These are phyloP conservation scores for Gambusia yucatana DNA, from an alignment of 2,797 vertebrate species.

Conservation along the genomic window DNA sequence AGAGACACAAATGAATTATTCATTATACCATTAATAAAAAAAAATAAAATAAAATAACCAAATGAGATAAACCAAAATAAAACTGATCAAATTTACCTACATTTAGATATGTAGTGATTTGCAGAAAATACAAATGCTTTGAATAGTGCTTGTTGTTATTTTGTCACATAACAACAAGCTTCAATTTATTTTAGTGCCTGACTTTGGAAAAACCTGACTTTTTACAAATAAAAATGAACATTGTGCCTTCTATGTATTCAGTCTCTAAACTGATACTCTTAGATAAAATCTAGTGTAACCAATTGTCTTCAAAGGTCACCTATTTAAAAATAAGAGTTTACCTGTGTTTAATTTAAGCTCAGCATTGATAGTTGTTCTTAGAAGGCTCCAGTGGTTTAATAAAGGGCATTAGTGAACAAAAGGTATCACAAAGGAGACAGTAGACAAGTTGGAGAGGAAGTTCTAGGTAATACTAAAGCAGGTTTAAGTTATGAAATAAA, in stretches of 20 bases:
- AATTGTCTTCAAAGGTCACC: neutral
- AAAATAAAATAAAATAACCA: neutral
- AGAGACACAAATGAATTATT: constrained; percentile 9
- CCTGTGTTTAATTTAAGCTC: neutral
- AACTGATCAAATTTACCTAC: neutral
- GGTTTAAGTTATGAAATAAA: neutral
- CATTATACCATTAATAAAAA: neutral
- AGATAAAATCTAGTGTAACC: neutral
- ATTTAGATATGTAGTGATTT: neutral
- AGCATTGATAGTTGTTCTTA: neutral
- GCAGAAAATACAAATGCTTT: neutral
- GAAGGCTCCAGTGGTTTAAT: neutral
- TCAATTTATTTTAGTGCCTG: neutral
- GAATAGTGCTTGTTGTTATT: too few species aligned
- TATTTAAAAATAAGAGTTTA: neutral
- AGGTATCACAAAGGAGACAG: neutral
- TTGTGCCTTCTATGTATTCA: neutral
- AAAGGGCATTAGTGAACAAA: neutral
- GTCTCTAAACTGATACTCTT: neutral
- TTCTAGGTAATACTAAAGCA: neutral
- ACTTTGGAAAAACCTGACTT: neutral
- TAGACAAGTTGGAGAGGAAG: neutral
- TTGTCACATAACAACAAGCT: neutral
- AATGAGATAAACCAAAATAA: neutral
- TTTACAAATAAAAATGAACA: neutral